A percentile compares a stretch with the other conserved stretches of the same genome.
Conservation (phyloP, 1,140 invertebrate genomes). For the Brachionus rotundiformis region DNA sequence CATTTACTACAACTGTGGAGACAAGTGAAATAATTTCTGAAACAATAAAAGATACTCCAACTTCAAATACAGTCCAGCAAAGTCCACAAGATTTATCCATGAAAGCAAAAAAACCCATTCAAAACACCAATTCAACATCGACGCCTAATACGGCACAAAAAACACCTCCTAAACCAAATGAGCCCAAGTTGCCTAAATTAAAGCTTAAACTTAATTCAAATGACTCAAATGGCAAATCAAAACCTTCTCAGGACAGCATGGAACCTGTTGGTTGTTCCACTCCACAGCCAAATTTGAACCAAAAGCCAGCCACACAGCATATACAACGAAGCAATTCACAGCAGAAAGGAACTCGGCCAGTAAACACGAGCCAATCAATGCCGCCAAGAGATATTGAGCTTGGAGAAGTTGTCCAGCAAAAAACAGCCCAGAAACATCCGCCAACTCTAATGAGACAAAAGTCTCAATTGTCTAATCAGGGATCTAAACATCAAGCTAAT, state of each 20-base stretch:
- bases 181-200: constrained; percentile 7
- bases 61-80: not conserved
- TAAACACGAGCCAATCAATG: not conserved
- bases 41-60: not conserved
- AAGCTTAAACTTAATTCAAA: constrained; percentile 11
- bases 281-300: not conserved
- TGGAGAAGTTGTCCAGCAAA: not conserved
- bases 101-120: not conserved
- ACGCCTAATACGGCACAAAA: not conserved
- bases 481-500: not conserved
- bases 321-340: not conserved
- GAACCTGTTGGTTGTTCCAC: constrained; percentile 12
- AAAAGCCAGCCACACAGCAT: not conserved
- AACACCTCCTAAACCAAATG: not conserved
- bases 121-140: not conserved
- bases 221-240: not conserved
- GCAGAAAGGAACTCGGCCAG: not conserved
- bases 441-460: not conserved
- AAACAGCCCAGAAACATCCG: not conserved
- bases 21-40: not conserved
- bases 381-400: not conserved
- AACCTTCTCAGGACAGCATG: not conserved
- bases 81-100: not conserved
- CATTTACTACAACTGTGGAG: not conserved
- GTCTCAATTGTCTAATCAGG: not conserved